A percentile compares a stretch with the other conserved stretches of the same genome.
phyloP scores from a whole-genome alignment of 1,140 invertebrate species.

The Drosophila lacertosa region DNA sequence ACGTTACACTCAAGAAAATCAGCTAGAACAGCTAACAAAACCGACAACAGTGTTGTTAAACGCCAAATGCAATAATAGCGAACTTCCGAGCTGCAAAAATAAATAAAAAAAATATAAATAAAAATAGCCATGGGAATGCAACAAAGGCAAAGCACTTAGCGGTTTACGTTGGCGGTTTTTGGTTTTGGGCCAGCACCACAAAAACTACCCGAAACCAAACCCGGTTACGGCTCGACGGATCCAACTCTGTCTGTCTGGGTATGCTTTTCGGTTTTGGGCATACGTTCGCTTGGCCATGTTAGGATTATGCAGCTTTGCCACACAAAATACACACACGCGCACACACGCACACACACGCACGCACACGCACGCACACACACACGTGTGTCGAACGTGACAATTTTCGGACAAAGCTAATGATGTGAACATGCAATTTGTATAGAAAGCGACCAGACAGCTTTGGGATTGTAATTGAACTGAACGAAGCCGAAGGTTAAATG shows the following conservation, averaged over 20 bases:
- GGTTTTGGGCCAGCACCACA: not conserved
- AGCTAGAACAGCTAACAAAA: constrained; percentile 44
- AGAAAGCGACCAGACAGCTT: constrained; percentile 11
- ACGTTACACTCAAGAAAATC: constrained; percentile 58
- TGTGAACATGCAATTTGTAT: constrained; percentile 70
- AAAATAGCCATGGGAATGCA: constrained; percentile 46
- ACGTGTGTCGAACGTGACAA: constrained; percentile 71
- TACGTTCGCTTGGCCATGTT: constrained; percentile 12
- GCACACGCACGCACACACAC: constrained; percentile 32
- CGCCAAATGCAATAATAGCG: constrained; percentile 57
- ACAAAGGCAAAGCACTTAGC: constrained; percentile 73
- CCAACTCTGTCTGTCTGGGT: constrained; percentile 4
- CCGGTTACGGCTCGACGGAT: constrained; percentile 12
- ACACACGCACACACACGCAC: constrained; percentile 24
- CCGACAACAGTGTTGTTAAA: constrained; percentile 58
- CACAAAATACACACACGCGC: not conserved
- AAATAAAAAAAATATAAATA: constrained; percentile 6
- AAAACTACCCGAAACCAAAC: constrained; percentile 10
- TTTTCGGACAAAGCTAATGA: constrained; percentile 75
- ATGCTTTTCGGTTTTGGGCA: constrained; percentile 11
- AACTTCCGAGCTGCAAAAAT: constrained; percentile 48
- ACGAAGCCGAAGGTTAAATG: constrained; percentile 8
- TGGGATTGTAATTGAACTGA: not conserved
- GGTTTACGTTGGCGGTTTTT: constrained; percentile 64
- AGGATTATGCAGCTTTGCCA: constrained; percentile 31